Conservation (phyloP, 2,113 vertebrate species). For the Alces alces region DNA sequence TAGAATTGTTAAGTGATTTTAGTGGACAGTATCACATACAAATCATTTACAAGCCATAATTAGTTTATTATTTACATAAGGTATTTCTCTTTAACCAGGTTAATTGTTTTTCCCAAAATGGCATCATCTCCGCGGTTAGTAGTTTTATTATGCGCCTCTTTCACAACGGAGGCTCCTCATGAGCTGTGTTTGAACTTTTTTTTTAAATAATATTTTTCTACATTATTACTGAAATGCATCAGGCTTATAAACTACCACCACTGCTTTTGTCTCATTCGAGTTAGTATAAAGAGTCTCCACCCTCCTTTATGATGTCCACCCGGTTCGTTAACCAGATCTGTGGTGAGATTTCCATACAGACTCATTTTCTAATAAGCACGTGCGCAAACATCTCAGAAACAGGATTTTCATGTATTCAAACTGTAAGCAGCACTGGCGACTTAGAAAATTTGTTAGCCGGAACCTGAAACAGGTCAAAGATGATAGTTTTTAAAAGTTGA, state of each 20-base stretch:
- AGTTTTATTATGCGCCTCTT: slow-evolving; percentile 87
- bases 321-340: slow-evolving; percentile 89
- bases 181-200: slow-evolving; percentile 53
- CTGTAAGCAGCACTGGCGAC: slow-evolving; percentile 95
- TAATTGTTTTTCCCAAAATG: slow-evolving; percentile 81
- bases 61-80: slow-evolving; percentile 98
- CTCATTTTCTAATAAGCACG: slow-evolving; percentile 91
- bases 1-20: slow-evolving; percentile 90
- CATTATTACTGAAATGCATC: slow-evolving; percentile 89
- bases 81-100: slow-evolving; percentile 82
- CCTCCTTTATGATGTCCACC: slow-evolving; percentile 86
- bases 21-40: slow-evolving; percentile 87
- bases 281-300: slow-evolving; percentile 91
- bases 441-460: slow-evolving; percentile 97
- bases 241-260: slow-evolving; percentile 87
- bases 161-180: slow-evolving; percentile 77
- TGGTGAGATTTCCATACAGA: slow-evolving; percentile 91
- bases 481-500: slow-evolving; percentile 88
- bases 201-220: slow-evolving; percentile 71
- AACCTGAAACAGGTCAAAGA: slow-evolving; percentile 99
- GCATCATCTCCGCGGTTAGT: slow-evolving; percentile 91
- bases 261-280: slow-evolving; percentile 85
- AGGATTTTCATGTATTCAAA: slow-evolving; percentile 95
- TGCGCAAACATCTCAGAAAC: slow-evolving; percentile 98
- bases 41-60: slow-evolving; percentile 95